Percentiles rank a stretch among this genome's conserved stretches.
phyloP scores from a whole-genome alignment of 2,888 invertebrate species.

The Drosophila nr. fundita region DNA sequence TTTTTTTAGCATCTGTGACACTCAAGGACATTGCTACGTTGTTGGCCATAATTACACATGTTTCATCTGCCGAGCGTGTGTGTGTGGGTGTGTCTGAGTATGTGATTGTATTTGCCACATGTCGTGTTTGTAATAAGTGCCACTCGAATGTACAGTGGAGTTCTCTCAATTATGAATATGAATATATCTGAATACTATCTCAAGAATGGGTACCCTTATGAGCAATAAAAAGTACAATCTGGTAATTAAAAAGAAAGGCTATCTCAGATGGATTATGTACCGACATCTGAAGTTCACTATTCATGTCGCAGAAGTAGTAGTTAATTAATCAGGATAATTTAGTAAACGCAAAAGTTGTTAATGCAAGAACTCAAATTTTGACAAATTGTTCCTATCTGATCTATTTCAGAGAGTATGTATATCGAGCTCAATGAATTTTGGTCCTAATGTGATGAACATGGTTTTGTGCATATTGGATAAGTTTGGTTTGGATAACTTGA shows the following conservation, averaged over 20 bases:
- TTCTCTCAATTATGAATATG: background rate
- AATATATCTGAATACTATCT: background rate
- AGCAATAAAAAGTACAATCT: background rate
- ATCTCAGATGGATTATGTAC: background rate
- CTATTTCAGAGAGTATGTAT: no score
- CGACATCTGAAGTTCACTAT: background rate
- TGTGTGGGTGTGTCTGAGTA: conserved; percentile 3
- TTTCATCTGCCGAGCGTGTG: conserved; percentile 54
- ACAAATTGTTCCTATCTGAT: no score
- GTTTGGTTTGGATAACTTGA: background rate
- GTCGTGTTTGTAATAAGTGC: conserved; percentile 73
- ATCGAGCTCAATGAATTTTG: background rate
- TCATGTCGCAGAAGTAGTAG: no score
- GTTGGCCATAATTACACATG: conserved; percentile 75
- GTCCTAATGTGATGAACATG: background rate
- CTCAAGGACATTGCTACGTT: conserved; percentile 71
- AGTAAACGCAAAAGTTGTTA: background rate
- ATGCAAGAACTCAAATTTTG: background rate
- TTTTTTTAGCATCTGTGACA: conserved; percentile 60
- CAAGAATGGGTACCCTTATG: background rate
- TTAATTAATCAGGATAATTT: background rate
- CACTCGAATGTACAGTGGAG: conserved; percentile 39
- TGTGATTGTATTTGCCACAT: conserved; percentile 48
- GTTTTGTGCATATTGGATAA: background rate
- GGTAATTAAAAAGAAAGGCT: background rate